Percentiles rank a stretch among this genome's conserved stretches.
Conservation (phyloP, 2,888 invertebrate genomes). For the Panzeria rudis region DNA sequence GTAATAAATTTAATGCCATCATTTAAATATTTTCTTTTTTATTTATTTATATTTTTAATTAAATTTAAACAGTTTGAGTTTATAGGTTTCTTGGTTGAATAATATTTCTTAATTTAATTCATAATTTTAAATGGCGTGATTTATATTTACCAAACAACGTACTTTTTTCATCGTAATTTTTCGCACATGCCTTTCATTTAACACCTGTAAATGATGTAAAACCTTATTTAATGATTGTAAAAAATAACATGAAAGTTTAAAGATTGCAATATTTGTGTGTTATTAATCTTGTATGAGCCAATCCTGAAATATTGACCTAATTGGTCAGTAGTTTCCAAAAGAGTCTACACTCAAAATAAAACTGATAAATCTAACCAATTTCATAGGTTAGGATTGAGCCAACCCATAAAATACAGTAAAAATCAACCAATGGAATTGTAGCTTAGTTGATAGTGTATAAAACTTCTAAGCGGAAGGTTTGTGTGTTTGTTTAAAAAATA, state of each 20-base stretch:
- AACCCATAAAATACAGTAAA: too few species aligned
- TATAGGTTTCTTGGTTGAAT: background rate
- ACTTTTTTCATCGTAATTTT: background rate
- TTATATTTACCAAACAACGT: background rate
- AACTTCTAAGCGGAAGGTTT: too few species aligned
- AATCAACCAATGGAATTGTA: too few species aligned
- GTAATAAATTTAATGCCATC: background rate
- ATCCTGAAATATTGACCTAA: too few species aligned
- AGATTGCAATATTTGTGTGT: background rate
- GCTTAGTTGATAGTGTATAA: too few species aligned
- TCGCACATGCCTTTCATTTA: conserved; percentile 15
- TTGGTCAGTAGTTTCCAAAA: too few species aligned
- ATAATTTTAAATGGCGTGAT: conserved; percentile 23
- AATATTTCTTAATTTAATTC: conserved; percentile 3
- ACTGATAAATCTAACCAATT: too few species aligned
- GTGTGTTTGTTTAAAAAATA: too few species aligned
- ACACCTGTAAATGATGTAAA: conserved; percentile 39
- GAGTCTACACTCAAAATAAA: too few species aligned
- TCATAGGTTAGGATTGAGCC: too few species aligned
- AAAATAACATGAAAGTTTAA: background rate
- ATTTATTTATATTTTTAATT: background rate
- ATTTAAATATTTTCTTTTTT: conserved; percentile 1
- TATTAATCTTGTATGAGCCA: too few species aligned
- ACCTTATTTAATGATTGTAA: background rate
- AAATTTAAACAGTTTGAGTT: background rate